Percentiles rank a stretch among this genome's conserved stretches.
These are phyloP conservation scores for Prionailurus viverrinus DNA, from an alignment of 2,113 vertebrate species.

Conservation along the genomic window DNA sequence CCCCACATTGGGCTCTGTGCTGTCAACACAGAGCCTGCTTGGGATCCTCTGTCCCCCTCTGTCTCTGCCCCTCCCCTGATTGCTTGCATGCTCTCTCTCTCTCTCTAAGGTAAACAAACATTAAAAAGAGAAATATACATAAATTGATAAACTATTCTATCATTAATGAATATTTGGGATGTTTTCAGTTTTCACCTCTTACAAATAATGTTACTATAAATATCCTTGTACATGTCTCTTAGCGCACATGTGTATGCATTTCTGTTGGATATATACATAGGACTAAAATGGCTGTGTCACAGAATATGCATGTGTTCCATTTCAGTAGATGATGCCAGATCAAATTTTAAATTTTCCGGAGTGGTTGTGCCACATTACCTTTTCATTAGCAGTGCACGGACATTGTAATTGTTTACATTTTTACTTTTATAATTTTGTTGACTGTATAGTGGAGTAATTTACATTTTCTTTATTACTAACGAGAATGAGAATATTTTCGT, in stretches of 20 bases:
- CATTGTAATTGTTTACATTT: background rate
- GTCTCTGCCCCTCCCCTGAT: too few relatives aligned
- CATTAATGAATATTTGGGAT: background rate
- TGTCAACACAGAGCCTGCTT: too few relatives aligned
- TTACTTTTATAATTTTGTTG: background rate
- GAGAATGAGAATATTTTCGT: background rate
- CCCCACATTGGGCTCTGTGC: too few relatives aligned
- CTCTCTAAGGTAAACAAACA: too few relatives aligned
- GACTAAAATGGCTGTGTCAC: background rate
- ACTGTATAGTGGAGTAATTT: background rate
- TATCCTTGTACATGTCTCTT: background rate
- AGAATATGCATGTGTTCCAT: background rate
- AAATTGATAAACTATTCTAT: background rate
- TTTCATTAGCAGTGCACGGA: background rate
- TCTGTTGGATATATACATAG: background rate
- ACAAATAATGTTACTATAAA: background rate
- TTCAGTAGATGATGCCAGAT: background rate
- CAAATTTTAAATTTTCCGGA: background rate
- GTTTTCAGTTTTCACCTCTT: constrained; percentile 7
- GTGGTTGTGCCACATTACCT: background rate
- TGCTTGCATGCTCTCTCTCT: too few relatives aligned
- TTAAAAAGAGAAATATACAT: background rate
- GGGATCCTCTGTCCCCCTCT: too few relatives aligned
- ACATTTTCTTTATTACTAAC: background rate
- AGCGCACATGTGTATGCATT: background rate